Evolutionary conservation across 2,113 vertebrate genomes (phyloP).

Genomic region (Catagonus wagneri): DNA sequence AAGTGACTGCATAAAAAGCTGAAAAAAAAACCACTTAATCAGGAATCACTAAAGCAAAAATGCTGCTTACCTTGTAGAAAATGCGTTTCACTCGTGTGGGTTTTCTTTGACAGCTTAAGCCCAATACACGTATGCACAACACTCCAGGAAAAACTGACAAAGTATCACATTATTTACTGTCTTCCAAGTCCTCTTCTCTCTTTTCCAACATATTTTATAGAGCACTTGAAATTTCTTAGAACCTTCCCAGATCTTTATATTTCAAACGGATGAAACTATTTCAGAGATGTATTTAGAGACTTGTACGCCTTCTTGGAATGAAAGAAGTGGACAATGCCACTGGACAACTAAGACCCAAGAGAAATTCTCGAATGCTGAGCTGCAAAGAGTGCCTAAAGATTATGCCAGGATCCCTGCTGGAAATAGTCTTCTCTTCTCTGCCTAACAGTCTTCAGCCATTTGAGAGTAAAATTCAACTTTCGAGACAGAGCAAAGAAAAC

Average conservation of each 20-base stretch:
- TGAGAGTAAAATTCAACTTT: slow-evolving; percentile 44
- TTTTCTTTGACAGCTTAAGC: slow-evolving; percentile 2
- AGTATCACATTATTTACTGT: slow-evolving; percentile 33
- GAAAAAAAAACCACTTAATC: slow-evolving; percentile 39
- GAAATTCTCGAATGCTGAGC: neutral
- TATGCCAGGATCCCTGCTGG: neutral
- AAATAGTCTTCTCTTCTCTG: neutral
- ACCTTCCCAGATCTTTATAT: neutral
- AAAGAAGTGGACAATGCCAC: neutral
- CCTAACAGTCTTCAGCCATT: neutral
- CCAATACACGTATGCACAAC: neutral
- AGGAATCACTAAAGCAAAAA: neutral
- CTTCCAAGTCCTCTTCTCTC: neutral
- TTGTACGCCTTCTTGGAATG: neutral
- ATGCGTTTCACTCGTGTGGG: neutral
- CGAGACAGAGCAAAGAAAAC: slow-evolving; percentile 53
- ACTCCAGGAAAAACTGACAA: slow-evolving; percentile 44
- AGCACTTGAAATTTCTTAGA: neutral
- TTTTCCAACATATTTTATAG: slow-evolving; percentile 23
- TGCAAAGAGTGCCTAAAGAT: neutral
- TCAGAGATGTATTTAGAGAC: neutral
- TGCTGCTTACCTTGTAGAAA: slow-evolving; percentile 60
- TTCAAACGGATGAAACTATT: slow-evolving; percentile 29
- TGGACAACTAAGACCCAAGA: neutral
- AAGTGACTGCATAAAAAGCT: slow-evolving; percentile 74